phyloP scores from a whole-genome alignment of 2,113 vertebrate genomes.

The Triplophysa rosa region DNA sequence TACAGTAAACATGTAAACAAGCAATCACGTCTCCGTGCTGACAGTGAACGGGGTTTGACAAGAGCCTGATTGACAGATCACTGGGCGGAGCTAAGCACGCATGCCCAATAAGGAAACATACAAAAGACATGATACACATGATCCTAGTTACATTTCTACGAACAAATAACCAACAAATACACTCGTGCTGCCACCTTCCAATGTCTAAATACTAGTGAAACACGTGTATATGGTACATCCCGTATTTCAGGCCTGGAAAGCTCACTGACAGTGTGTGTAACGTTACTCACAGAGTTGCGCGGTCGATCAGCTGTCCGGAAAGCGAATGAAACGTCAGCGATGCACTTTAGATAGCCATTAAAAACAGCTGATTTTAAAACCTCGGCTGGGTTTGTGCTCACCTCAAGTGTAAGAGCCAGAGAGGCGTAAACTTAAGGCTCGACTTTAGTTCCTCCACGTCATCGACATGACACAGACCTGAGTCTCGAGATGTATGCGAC shows the following conservation, averaged over 20 bases:
- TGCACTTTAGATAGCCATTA: conserved; percentile 5
- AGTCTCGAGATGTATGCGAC: background rate
- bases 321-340: conserved; percentile 1
- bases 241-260: background rate
- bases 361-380: background rate
- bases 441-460: conserved; percentile 47
- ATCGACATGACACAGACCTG: conserved; percentile 32
- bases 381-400: background rate
- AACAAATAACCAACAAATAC: background rate
- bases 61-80: background rate
- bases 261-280: background rate
- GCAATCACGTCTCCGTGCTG: background rate
- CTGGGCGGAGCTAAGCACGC: conserved; percentile 10
- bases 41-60: background rate
- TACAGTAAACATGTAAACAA: background rate
- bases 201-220: background rate
- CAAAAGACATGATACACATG: background rate
- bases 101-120: background rate
- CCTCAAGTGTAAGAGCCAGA: background rate
- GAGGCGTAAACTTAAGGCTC: conserved; percentile 12
- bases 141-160: background rate
- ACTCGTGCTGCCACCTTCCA: background rate
- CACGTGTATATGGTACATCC: background rate
- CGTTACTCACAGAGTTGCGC: conserved; percentile 10
- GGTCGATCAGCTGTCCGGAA: conserved; percentile 4